A percentile compares a stretch with the other conserved stretches of the same genome.
Conservation (phyloP, 2,797 vertebrate species). For the Lithobates pipiens region DNA sequence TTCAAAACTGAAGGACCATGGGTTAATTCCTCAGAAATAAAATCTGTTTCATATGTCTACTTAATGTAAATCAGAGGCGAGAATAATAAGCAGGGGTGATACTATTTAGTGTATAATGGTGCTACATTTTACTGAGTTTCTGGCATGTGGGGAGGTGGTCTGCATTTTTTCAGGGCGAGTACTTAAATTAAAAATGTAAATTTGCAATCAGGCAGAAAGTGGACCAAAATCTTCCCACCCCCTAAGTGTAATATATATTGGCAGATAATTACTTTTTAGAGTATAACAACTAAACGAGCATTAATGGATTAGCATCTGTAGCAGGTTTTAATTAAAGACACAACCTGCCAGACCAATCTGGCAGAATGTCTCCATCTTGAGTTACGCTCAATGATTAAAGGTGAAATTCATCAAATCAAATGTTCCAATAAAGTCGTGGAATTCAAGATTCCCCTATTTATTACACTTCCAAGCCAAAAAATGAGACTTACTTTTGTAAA, state of each 20-base stretch:
- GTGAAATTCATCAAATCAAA: conserved; percentile 35
- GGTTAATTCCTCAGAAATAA: neutral
- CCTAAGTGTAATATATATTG: conserved; percentile 53
- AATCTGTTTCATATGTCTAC: conserved; percentile 6
- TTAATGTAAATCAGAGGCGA: conserved; percentile 36
- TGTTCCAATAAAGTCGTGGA: neutral
- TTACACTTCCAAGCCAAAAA: neutral
- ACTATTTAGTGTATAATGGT: conserved; percentile 15
- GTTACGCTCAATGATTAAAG: conserved; percentile 47
- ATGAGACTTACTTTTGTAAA: neutral
- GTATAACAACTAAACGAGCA: conserved; percentile 48
- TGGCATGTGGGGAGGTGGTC: conserved; percentile 17
- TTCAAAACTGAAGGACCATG: neutral
- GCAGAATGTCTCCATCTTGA: conserved; percentile 46
- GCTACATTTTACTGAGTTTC: neutral
- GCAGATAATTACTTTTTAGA: conserved; percentile 57
- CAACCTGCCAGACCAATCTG: conserved; percentile 60
- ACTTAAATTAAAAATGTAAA: conserved; percentile 56
- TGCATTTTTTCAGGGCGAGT: conserved; percentile 10
- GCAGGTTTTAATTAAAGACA: conserved; percentile 59
- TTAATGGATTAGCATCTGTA: conserved; percentile 58
- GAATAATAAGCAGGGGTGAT: conserved; percentile 47
- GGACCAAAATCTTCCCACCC: conserved; percentile 39
- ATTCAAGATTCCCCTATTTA: neutral
- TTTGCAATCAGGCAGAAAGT: conserved; percentile 48